These are phyloP conservation scores for Macrosteles quadrilineatus DNA, from an alignment of 1,140 invertebrate species.

Conservation along the genomic window DNA sequence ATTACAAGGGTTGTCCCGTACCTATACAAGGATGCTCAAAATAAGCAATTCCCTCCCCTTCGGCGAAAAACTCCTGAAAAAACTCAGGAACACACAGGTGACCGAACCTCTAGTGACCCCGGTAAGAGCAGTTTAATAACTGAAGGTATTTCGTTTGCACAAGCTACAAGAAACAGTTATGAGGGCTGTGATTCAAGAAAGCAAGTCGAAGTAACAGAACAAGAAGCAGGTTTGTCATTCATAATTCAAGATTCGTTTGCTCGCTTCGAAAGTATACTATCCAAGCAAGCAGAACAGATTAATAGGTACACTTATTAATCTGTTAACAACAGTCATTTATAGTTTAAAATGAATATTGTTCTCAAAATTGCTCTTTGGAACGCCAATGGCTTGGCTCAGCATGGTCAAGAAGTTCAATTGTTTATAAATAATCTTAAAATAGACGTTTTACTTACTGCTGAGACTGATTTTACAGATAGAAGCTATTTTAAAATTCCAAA, in stretches of 20 bases:
- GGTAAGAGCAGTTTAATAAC: too few species aligned
- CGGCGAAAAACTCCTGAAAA: too few species aligned
- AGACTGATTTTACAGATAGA: background rate
- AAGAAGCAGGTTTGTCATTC: too few species aligned
- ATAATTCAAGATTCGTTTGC: too few species aligned
- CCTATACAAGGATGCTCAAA: background rate
- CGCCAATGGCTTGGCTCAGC: slow-evolving; percentile 10
- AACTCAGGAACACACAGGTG: too few species aligned
- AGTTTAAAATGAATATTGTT: background rate
- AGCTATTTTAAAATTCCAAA: background rate
- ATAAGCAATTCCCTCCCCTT: background rate
- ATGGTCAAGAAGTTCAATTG: background rate
- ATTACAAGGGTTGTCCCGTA: slow-evolving; percentile 3
- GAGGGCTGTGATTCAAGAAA: too few species aligned
- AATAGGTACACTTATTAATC: background rate
- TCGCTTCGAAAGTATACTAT: too few species aligned
- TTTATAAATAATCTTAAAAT: background rate
- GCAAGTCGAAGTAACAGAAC: too few species aligned
- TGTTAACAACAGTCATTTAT: background rate
- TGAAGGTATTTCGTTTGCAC: too few species aligned
- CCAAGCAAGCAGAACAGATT: background rate
- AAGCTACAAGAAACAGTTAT: too few species aligned
- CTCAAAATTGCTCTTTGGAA: background rate
- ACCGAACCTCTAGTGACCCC: too few species aligned
- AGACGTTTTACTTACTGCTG: background rate